Conservation (phyloP, 2,797 vertebrate genomes). For the Hydrophis major region DNA sequence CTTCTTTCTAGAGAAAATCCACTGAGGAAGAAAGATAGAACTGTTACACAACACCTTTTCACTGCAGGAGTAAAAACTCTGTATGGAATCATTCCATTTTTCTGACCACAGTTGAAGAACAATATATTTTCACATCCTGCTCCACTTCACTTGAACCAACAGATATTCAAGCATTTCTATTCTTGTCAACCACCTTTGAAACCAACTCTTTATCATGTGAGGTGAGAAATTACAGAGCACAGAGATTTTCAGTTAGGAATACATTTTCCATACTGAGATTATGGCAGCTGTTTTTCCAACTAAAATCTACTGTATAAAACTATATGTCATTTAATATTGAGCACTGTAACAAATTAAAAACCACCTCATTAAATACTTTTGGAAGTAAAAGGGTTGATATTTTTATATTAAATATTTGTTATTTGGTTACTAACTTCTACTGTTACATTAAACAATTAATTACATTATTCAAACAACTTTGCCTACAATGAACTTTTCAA, state of each 20-base stretch:
- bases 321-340: background rate
- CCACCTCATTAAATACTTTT: background rate
- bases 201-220: background rate
- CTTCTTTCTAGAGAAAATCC: background rate
- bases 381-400: background rate
- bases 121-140: background rate
- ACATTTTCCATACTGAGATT: background rate
- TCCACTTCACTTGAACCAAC: background rate
- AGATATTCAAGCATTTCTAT: background rate
- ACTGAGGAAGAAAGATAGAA: background rate
- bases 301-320: background rate
- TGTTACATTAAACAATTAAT: background rate
- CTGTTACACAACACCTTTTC: background rate
- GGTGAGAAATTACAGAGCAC: background rate
- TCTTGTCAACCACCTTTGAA: background rate
- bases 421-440: background rate
- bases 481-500: background rate
- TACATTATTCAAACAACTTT: background rate
- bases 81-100: background rate
- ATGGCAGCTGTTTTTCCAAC: background rate
- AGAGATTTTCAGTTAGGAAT: background rate
- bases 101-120: background rate
- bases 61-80: background rate
- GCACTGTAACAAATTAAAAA: background rate
- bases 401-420: background rate